phyloP scores from a whole-genome alignment of 2,888 invertebrate genomes.

The Syrista parreyssii region DNA sequence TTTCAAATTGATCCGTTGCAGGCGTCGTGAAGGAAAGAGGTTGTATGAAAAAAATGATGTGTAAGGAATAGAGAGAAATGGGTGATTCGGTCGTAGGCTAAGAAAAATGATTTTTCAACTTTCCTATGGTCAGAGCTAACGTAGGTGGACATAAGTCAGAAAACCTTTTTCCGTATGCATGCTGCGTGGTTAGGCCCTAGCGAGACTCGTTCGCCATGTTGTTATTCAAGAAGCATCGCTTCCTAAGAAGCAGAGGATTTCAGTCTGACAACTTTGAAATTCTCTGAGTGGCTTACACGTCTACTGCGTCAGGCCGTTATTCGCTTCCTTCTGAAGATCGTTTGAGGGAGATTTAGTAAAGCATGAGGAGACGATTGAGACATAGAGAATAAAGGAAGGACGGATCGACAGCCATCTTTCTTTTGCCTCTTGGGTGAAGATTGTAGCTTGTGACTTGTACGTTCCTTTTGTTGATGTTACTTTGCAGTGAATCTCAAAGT shows the following conservation, averaged over 20 bases:
- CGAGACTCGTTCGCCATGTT: conserved; percentile 39
- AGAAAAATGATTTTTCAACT: neutral
- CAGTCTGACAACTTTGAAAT: conserved; percentile 53
- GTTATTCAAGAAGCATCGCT: conserved; percentile 57
- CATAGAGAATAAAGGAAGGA: neutral
- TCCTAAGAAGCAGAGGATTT: conserved; percentile 52
- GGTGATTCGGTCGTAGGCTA: neutral
- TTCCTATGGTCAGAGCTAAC: neutral
- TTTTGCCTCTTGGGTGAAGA: neutral
- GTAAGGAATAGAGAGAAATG: neutral
- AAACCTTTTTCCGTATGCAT: conserved; percentile 50
- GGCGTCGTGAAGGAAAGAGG: neutral
- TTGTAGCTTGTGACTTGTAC: neutral
- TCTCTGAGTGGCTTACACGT: conserved; percentile 38
- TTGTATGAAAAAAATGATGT: neutral
- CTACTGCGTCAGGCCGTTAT: conserved; percentile 16
- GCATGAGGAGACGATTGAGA: neutral
- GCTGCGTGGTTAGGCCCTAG: conserved; percentile 41
- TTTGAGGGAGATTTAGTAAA: conserved; percentile 14
- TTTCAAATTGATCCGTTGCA: neutral
- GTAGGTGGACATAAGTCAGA: conserved; percentile 11
- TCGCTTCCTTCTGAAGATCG: conserved; percentile 18
- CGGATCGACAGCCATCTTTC: neutral
- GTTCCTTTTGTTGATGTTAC: neutral
- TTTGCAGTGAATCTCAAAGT: neutral